Percentiles rank a stretch among this genome's conserved stretches.
These are phyloP conservation scores for Coryphaenoides rupestris DNA, from an alignment of 2,113 vertebrate genomes.

Conservation along the genomic window DNA sequence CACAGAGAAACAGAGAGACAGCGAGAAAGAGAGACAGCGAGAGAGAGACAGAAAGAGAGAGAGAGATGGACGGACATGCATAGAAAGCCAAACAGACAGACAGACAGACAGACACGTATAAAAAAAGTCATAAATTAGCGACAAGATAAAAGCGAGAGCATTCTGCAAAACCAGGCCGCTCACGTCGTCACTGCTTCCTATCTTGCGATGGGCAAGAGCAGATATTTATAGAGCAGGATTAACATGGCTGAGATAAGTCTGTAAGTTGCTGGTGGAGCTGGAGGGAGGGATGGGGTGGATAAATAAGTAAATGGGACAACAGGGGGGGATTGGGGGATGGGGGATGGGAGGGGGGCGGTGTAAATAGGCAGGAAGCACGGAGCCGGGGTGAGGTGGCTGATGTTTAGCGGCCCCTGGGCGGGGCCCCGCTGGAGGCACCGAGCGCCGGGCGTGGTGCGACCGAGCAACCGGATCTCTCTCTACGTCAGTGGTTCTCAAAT, in stretches of 20 bases:
- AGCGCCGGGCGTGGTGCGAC: neutral
- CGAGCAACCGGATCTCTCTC: no score
- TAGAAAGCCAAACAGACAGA: neutral
- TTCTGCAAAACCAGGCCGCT: no score
- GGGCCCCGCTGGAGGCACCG: constrained; percentile 50
- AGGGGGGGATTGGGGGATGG: no score
- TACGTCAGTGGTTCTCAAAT: no score
- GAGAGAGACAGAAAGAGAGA: neutral
- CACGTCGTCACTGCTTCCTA: constrained; percentile 22
- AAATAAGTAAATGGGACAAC: constrained; percentile 72
- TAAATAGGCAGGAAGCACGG: constrained; percentile 50
- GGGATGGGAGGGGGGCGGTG: constrained; percentile 28
- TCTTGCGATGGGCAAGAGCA: constrained; percentile 29
- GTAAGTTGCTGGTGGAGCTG: constrained; percentile 41
- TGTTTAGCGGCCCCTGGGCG: constrained; percentile 47
- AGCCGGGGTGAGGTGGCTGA: constrained; percentile 7
- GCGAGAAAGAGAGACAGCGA: no score
- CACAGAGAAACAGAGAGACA: no score
- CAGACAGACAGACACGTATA: neutral
- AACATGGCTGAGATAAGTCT: constrained; percentile 60
- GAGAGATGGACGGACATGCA: neutral
- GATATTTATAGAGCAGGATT: constrained; percentile 70
- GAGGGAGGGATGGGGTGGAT: constrained; percentile 25
- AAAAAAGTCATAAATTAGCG: no score
- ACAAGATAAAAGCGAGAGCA: no score